Evolutionary conservation across 2,888 invertebrate species (phyloP).

Genomic region (Dryobotodes eremita): DNA sequence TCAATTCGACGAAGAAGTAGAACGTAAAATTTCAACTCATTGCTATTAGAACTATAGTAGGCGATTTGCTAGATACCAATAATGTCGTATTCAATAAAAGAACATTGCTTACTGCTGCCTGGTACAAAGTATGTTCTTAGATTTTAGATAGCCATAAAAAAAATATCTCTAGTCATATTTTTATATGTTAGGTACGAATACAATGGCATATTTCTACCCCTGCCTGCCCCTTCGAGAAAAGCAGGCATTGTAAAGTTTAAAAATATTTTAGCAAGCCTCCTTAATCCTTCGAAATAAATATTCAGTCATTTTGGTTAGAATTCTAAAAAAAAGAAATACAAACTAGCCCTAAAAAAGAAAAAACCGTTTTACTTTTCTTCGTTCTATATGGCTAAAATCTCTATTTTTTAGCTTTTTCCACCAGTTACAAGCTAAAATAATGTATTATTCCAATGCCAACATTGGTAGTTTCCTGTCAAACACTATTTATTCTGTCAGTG

Average conservation of each 20-base stretch:
- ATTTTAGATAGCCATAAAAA: background rate
- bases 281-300: background rate
- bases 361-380: background rate
- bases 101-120: background rate
- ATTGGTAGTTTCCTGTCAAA: background rate
- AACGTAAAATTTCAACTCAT: background rate
- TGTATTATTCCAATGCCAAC: background rate
- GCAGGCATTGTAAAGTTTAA: background rate
- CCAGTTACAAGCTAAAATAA: background rate
- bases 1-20: background rate
- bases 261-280: background rate
- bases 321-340: background rate
- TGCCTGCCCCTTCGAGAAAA: background rate
- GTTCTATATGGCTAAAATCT: background rate
- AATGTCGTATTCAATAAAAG: background rate
- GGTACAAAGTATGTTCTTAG: too few relatives aligned
- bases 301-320: background rate
- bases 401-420: background rate
- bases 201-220: background rate
- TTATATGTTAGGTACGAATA: background rate
- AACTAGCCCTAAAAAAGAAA: background rate
- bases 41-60: background rate
- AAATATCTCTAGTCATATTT: background rate
- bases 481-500: conserved; percentile 13
- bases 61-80: background rate